These are phyloP conservation scores for Neelides folsomi DNA, from an alignment of 2,888 invertebrate genomes.

Conservation along the genomic window DNA sequence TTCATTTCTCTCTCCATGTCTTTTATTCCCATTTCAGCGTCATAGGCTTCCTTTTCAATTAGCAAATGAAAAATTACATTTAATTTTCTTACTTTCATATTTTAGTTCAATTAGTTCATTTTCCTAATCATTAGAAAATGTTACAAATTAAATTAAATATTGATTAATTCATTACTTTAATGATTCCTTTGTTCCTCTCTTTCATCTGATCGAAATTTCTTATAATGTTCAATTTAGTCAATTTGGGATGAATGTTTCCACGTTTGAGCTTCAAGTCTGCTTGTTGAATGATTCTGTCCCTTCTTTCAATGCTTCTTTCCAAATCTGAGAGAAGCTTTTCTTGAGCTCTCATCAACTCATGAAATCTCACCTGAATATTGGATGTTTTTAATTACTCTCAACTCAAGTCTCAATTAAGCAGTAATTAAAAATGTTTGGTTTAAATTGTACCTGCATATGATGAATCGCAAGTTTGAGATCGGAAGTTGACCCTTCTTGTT, in stretches of 20 bases:
- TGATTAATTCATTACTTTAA: background rate
- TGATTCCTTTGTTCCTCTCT: conserved; percentile 44
- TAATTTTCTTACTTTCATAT: background rate
- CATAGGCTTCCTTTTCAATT: conserved; percentile 17
- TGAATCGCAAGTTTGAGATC: conserved; percentile 28
- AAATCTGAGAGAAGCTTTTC: conserved; percentile 50
- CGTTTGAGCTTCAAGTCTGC: conserved; percentile 46
- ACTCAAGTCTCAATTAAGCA: background rate
- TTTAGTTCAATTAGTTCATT: background rate
- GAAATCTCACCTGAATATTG: conserved; percentile 40
- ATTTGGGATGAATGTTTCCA: conserved; percentile 40
- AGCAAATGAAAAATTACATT: background rate
- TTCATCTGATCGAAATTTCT: conserved; percentile 48
- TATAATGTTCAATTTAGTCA: conserved; percentile 42
- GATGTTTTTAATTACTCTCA: no score
- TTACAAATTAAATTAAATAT: background rate
- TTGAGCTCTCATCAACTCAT: conserved; percentile 45
- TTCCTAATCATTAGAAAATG: background rate
- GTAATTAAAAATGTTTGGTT: background rate
- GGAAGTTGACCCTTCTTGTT: conserved; percentile 35
- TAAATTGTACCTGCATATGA: conserved; percentile 23
- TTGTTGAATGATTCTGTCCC: conserved; percentile 50
- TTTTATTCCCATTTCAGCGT: conserved; percentile 36
- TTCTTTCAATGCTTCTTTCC: conserved; percentile 50
- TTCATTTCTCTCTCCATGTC: conserved; percentile 36